Conservation (phyloP, 2,888 invertebrate genomes). For the Acronicta aceris region DNA sequence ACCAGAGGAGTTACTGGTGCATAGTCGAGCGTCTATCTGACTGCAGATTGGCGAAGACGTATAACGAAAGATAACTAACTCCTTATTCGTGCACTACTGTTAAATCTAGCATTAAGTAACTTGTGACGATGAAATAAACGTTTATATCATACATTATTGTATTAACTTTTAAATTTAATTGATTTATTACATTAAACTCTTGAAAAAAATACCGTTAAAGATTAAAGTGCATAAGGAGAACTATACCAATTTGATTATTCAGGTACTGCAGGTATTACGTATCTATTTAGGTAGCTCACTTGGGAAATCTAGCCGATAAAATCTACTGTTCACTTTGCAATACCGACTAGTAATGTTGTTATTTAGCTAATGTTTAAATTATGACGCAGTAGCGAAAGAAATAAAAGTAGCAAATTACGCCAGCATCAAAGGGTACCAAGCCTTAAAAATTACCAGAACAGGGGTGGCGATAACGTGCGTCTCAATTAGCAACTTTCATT, state of each 20-base stretch:
- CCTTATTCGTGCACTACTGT: too few relatives aligned
- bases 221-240: too few relatives aligned
- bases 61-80: too few relatives aligned
- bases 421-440: conserved; percentile 24
- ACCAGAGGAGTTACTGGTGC: too few relatives aligned
- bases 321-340: conserved; percentile 13
- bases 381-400: conserved; percentile 25
- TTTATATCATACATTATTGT: too few relatives aligned
- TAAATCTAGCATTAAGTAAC: too few relatives aligned
- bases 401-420: conserved; percentile 24
- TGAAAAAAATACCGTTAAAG: too few relatives aligned
- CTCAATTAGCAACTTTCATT: conserved; percentile 34
- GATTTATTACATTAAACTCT: too few relatives aligned
- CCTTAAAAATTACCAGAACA: neutral
- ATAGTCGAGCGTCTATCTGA: too few relatives aligned
- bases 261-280: neutral
- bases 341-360: conserved; percentile 15
- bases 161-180: too few relatives aligned
- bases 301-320: conserved; percentile 20
- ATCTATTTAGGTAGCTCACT: neutral
- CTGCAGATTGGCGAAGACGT: too few relatives aligned
- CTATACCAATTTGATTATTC: neutral
- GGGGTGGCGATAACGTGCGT: conserved; percentile 8
- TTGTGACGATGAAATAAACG: too few relatives aligned
- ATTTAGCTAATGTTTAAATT: conserved; percentile 25